Conservation (phyloP, 1,140 invertebrate species). For the Dolichoris vasculosae region DNA sequence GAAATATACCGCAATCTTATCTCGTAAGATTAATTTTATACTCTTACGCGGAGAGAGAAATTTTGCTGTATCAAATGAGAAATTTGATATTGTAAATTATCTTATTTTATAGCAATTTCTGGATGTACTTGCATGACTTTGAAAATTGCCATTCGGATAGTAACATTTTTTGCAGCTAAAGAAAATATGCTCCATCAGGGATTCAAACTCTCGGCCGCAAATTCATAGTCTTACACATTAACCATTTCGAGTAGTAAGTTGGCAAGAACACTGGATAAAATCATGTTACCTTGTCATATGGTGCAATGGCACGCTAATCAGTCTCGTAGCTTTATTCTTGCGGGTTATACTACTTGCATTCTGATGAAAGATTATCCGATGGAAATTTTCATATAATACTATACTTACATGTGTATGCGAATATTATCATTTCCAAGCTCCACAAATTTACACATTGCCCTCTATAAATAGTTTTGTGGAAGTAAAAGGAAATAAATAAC, state of each 20-base stretch:
- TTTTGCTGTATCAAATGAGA: background rate
- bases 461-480: too few species aligned
- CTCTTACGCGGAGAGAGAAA: background rate
- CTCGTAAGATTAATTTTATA: background rate
- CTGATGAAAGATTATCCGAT: background rate
- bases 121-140: background rate
- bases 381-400: background rate
- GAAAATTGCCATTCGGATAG: background rate
- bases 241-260: background rate
- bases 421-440: too few species aligned
- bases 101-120: background rate
- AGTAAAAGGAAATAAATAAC: too few species aligned
- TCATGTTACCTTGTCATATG: background rate
- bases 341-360: background rate
- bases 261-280: background rate
- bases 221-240: constrained; percentile 9
- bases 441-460: too few species aligned
- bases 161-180: background rate
- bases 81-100: constrained; percentile 9
- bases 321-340: background rate
- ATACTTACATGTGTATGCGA: background rate
- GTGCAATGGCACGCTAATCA: background rate
- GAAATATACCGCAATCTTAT: background rate
- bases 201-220: background rate
- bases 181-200: constrained; percentile 10